phyloP scores from a whole-genome alignment of 2,113 vertebrate species.

The Sus scrofa region DNA sequence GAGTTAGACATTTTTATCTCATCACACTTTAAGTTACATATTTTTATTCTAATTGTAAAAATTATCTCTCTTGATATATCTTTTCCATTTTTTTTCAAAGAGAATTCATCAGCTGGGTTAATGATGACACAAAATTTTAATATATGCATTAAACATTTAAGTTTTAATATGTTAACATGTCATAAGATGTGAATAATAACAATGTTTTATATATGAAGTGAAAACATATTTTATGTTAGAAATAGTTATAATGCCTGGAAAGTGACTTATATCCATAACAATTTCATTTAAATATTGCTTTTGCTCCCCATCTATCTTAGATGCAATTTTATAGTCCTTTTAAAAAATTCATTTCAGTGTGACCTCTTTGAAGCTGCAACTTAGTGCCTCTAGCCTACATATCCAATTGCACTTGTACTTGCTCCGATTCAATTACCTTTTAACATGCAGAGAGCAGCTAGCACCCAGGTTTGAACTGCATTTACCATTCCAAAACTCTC shows the following conservation, averaged over 20 bases:
- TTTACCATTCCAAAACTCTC: constrained; percentile 87
- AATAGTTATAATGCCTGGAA: constrained; percentile 90
- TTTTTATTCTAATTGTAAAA: constrained; percentile 91
- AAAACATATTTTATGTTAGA: constrained; percentile 93
- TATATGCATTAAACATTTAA: constrained; percentile 93
- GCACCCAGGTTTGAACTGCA: constrained; percentile 88
- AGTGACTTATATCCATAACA: constrained; percentile 93
- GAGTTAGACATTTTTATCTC: constrained; percentile 86
- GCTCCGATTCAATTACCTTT: constrained; percentile 95
- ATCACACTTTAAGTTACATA: constrained; percentile 85
- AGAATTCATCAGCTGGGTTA: constrained; percentile 89
- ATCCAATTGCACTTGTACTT: constrained; percentile 93
- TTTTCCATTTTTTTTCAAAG: constrained; percentile 88
- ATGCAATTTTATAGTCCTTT: constrained; percentile 95
- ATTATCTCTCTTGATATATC: constrained; percentile 88
- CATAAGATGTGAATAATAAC: constrained; percentile 91
- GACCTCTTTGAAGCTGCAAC: constrained; percentile 93
- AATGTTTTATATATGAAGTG: constrained; percentile 93
- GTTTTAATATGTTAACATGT: constrained; percentile 92
- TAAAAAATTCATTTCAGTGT: constrained; percentile 96
- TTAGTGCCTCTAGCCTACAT: constrained; percentile 92
- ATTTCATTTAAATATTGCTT: constrained; percentile 97
- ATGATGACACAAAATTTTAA: constrained; percentile 92
- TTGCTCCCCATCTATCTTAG: constrained; percentile 95
- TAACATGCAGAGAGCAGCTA: constrained; percentile 87